Base-by-base conservation (phyloP, 2,888 invertebrate species). In the Chesias legatella region DNA sequence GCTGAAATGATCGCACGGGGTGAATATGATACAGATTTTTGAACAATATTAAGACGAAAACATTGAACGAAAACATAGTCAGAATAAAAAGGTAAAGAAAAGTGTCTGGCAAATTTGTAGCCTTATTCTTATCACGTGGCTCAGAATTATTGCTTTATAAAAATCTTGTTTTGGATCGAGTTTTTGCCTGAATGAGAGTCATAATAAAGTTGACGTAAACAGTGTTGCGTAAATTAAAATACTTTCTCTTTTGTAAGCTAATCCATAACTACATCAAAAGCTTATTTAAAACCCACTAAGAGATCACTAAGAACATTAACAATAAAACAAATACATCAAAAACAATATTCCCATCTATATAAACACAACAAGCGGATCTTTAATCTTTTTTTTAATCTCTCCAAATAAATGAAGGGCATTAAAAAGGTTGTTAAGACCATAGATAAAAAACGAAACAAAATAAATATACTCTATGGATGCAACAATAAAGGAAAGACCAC, bases 341-440 rank as follows among this genome's bases (percentile, higher is more conserved):
- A 43, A 43, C 35, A 41, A 35, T 43, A 43, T 42, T 36, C 38
- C 23, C 42, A 43, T 32, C 39, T 35, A 35, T 36, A 41, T 33
- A 34, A 29, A 28, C 28, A 34, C 30, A 39, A 33, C 40, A 45
- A 40, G 40, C 44, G 29, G 8, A 40, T 21, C 35, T 35, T 26
- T 36, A 40, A n/a, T n/a, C n/a, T n/a, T n/a, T 33, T 36, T 36
- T 36, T 37, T 37, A 37, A 41, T 41, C 40, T 45, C 26, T 22
- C 36, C 33, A 40, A 45, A 45, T 45, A 41, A 36, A 40, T 33
- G 41, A 33, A 21, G 39, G 25, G 27, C 40, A 35, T 45, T 39
- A 44, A 36, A 44, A 24, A 29, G 39, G 22, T 40, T 79, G 77
- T 71, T 72, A 73, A 48, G 76, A 75, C 77, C 79, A 77, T 72